Conservation (phyloP, 1,140 invertebrate species). For the Anoplophora glabripennis region DNA sequence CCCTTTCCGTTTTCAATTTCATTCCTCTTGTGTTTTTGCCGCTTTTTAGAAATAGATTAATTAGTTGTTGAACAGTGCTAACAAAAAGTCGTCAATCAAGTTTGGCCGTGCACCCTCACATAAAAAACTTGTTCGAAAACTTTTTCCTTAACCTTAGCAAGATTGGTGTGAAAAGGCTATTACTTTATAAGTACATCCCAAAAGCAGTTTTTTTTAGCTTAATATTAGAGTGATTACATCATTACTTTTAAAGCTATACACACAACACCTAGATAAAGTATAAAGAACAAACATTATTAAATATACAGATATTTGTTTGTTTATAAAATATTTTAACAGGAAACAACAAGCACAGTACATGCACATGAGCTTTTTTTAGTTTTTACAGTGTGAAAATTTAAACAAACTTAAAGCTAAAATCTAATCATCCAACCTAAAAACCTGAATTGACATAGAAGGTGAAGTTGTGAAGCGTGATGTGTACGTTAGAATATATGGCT, state of each 20-base stretch:
- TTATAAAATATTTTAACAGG: constrained; percentile 38
- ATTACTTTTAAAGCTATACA: constrained; percentile 37
- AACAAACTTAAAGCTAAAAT: constrained; percentile 27
- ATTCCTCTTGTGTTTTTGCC: no score
- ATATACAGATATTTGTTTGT: constrained; percentile 36
- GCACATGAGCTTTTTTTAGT: constrained; percentile 29
- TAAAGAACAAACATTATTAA: constrained; percentile 45
- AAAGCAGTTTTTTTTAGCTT: constrained; percentile 19
- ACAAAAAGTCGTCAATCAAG: constrained; percentile 20
- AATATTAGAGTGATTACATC: neutral
- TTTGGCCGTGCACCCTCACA: constrained; percentile 9
- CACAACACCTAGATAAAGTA: constrained; percentile 47
- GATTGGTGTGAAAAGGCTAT: constrained; percentile 15
- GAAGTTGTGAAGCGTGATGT: constrained; percentile 13
- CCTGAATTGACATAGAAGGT: constrained; percentile 18
- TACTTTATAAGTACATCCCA: constrained; percentile 21
- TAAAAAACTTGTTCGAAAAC: neutral
- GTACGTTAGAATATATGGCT: neutral
- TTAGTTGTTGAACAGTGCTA: constrained; percentile 2
- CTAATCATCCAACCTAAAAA: constrained; percentile 19
- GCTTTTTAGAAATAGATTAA: neutral
- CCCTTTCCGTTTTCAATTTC: constrained; percentile 7
- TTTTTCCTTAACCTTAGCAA: constrained; percentile 1
- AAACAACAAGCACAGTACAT: constrained; percentile 37
- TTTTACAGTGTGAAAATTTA: constrained; percentile 33